These are phyloP conservation scores for Calliphora vicina DNA, from an alignment of 1,140 invertebrate species.

Conservation along the genomic window DNA sequence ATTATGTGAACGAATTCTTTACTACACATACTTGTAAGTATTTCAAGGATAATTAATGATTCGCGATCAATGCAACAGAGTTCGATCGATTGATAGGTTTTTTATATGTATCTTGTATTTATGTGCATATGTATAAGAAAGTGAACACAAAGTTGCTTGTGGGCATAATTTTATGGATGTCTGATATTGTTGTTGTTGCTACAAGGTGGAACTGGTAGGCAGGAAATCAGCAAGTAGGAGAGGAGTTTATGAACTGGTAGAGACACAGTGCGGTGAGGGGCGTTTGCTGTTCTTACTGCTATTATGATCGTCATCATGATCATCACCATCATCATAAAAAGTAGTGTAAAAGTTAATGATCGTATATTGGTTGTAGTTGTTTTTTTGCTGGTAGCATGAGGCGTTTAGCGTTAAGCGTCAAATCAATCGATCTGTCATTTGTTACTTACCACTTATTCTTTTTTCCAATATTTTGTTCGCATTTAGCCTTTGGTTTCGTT, in stretches of 20 bases:
- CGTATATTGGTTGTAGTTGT: neutral
- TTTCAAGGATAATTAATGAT: conserved; percentile 61
- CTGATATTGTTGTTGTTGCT: neutral
- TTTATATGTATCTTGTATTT: neutral
- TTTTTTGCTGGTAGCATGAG: conserved; percentile 39
- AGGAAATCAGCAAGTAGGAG: neutral
- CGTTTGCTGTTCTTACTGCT: neutral
- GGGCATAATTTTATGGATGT: neutral
- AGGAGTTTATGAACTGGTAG: neutral
- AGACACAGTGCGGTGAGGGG: neutral
- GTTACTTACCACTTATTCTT: conserved; percentile 39
- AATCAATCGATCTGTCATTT: conserved; percentile 63
- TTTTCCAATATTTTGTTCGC: conserved; percentile 39
- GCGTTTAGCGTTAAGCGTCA: conserved; percentile 62
- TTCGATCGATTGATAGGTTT: conserved; percentile 51
- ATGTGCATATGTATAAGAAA: neutral
- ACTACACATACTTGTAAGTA: neutral
- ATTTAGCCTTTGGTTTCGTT: conserved; percentile 48
- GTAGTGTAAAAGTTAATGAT: conserved; percentile 2
- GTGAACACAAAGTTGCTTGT: neutral
- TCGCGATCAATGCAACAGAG: conserved; percentile 48
- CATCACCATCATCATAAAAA: neutral
- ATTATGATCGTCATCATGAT: neutral
- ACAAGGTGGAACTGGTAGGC: neutral
- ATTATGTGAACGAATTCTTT: neutral